phyloP scores from a whole-genome alignment of 30 jellyfish, hydroid and myxozoan genomes.

The Morbakka virulenta region DNA sequence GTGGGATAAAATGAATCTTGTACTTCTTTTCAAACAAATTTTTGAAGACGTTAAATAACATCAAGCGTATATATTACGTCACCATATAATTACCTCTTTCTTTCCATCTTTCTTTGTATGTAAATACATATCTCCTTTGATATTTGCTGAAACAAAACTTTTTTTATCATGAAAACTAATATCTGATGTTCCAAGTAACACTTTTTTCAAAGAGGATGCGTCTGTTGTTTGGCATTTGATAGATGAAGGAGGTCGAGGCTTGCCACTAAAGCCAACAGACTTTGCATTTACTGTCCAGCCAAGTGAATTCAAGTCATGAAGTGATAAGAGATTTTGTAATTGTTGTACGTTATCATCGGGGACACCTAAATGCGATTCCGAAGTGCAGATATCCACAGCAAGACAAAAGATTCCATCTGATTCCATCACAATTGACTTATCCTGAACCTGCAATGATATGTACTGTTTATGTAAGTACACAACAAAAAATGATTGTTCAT shows the following conservation, averaged over 20 bases:
- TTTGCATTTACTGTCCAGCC: slow-evolving; percentile 60
- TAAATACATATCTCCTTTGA: slow-evolving; percentile 52
- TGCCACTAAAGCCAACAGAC: slow-evolving; percentile 61
- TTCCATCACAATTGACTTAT: slow-evolving; percentile 15
- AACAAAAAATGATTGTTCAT: slow-evolving; percentile 34
- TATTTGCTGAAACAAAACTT: slow-evolving; percentile 30
- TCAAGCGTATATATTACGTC: too few species aligned
- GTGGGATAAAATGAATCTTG: too few species aligned
- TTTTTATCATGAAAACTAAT: slow-evolving; percentile 19
- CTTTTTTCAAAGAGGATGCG: background rate
- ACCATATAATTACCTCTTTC: slow-evolving; percentile 73
- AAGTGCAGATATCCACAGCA: slow-evolving; percentile 67
- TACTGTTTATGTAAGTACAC: slow-evolving; percentile 56
- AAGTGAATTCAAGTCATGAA: slow-evolving; percentile 52
- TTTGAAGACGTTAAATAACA: too few species aligned
- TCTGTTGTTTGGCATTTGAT: slow-evolving; percentile 32
- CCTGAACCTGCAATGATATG: slow-evolving; percentile 41
- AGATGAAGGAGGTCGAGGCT: slow-evolving; percentile 1
- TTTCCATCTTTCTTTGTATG: slow-evolving; percentile 33
- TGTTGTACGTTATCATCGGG: slow-evolving; percentile 49
- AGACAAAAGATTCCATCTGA: slow-evolving; percentile 52
- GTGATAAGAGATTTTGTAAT: slow-evolving; percentile 40
- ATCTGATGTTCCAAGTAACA: slow-evolving; percentile 58
- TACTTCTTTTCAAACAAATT: too few species aligned
- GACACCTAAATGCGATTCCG: slow-evolving; percentile 64